Evolutionary conservation across 1,140 invertebrate genomes (phyloP).

Genomic region (Aphelenchoides fujianensis): DNA sequence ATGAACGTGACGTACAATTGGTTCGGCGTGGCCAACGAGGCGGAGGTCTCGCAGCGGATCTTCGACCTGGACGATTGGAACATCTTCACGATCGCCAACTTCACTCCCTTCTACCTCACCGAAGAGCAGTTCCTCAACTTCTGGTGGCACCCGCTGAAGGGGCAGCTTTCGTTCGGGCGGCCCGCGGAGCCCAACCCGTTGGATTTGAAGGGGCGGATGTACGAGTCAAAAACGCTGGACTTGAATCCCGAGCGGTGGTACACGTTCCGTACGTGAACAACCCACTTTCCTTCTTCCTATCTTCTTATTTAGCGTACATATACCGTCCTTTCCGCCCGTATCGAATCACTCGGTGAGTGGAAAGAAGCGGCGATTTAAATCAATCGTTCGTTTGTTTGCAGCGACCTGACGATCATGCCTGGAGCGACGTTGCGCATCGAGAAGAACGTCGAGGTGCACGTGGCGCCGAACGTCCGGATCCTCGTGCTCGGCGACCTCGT

Average conservation of each 20-base stretch:
- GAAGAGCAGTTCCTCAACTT: constrained; percentile 66
- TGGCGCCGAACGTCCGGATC: constrained; percentile 92
- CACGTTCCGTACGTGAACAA: too few relatives aligned
- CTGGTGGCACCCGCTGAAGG: constrained; percentile 68
- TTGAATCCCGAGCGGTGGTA: constrained; percentile 53
- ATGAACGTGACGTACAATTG: constrained; percentile 88
- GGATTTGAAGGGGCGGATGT: constrained; percentile 77
- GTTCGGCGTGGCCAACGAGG: constrained; percentile 76
- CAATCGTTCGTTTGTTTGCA: too few relatives aligned
- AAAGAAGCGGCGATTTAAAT: not conserved
- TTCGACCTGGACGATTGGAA: constrained; percentile 99
- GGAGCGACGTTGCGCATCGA: constrained; percentile 77
- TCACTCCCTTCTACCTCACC: constrained; percentile 75
- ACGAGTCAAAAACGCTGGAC: constrained; percentile 73
- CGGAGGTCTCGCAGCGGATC: constrained; percentile 73
- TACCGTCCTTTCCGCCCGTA: constrained; percentile 60
- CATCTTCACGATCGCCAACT: constrained; percentile 86
- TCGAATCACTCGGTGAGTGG: constrained; percentile 45
- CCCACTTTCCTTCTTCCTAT: too few relatives aligned
- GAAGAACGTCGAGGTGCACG: constrained; percentile 85
- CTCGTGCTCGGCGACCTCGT: constrained; percentile 86
- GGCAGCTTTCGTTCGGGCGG: constrained; percentile 58
- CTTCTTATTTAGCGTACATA: constrained; percentile 21
- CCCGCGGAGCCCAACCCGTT: constrained; percentile 52
- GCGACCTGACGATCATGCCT: constrained; percentile 94